Conservation (phyloP, 2,888 invertebrate species). For the Dugesia japonica region DNA sequence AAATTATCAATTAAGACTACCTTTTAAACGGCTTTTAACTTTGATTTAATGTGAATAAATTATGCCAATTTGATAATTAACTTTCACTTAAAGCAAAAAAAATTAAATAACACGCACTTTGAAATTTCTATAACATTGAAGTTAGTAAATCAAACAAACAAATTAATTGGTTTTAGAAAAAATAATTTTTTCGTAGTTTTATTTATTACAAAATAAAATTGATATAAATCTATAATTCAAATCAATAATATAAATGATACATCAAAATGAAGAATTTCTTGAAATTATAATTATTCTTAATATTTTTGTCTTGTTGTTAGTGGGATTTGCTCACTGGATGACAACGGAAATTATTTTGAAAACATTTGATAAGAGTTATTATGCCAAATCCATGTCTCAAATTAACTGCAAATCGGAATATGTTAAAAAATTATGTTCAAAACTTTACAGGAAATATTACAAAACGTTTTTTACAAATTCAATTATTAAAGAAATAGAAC, state of each 20-base stretch:
- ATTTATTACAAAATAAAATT: background rate
- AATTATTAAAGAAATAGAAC: background rate
- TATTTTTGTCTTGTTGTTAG: background rate
- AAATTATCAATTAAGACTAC: too few relatives aligned
- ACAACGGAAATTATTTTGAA: constrained; percentile 2
- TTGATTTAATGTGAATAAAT: too few relatives aligned
- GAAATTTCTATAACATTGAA: too few relatives aligned
- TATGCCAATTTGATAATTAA: too few relatives aligned
- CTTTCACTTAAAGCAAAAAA: too few relatives aligned
- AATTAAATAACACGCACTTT: too few relatives aligned
- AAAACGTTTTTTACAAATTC: background rate
- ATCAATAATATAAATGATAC: background rate
- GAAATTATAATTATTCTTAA: constrained; percentile 1
- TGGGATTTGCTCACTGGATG: background rate
- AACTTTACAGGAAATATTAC: background rate
- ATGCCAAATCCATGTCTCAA: background rate
- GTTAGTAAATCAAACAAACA: too few relatives aligned
- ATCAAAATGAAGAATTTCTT: constrained; percentile 1
- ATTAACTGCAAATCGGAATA: background rate
- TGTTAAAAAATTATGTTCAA: background rate
- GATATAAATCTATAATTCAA: background rate
- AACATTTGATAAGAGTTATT: background rate
- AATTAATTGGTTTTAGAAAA: too few relatives aligned
- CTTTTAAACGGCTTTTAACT: too few relatives aligned
- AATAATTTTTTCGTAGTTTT: too few relatives aligned